Conservation (phyloP, 2,113 vertebrate genomes). For the Serilophus lunatus region DNA sequence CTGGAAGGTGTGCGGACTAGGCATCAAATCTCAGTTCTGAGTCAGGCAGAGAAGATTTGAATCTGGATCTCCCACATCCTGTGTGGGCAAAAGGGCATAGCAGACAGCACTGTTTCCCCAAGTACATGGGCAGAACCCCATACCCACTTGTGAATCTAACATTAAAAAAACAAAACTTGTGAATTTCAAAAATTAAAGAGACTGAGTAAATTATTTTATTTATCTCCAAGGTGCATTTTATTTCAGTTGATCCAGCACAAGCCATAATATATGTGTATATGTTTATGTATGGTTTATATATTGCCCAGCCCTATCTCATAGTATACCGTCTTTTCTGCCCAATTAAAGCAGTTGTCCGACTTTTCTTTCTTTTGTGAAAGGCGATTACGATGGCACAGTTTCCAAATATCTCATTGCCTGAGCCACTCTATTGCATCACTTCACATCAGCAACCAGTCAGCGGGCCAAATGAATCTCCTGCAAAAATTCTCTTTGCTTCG, state of each 20-base stretch:
- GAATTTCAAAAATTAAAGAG: background rate
- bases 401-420: conserved; percentile 89
- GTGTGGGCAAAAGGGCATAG: background rate
- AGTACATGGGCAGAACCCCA: background rate
- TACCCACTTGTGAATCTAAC: background rate
- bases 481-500: conserved; percentile 94
- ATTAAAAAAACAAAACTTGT: background rate
- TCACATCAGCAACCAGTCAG: conserved; percentile 93
- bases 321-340: background rate
- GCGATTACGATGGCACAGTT: conserved; percentile 89
- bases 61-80: background rate
- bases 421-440: conserved; percentile 82
- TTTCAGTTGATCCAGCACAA: background rate
- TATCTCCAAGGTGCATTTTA: background rate
- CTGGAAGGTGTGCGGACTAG: background rate
- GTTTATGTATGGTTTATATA: background rate
- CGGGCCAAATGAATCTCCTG: conserved; percentile 89
- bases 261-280: background rate
- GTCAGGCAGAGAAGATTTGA: background rate
- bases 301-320: background rate
- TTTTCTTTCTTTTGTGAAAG: conserved; percentile 14
- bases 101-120: background rate
- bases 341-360: background rate
- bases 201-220: background rate
- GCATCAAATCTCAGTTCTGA: background rate